phyloP scores from a whole-genome alignment of 2,113 vertebrate genomes.

The Lasiurus borealis region DNA sequence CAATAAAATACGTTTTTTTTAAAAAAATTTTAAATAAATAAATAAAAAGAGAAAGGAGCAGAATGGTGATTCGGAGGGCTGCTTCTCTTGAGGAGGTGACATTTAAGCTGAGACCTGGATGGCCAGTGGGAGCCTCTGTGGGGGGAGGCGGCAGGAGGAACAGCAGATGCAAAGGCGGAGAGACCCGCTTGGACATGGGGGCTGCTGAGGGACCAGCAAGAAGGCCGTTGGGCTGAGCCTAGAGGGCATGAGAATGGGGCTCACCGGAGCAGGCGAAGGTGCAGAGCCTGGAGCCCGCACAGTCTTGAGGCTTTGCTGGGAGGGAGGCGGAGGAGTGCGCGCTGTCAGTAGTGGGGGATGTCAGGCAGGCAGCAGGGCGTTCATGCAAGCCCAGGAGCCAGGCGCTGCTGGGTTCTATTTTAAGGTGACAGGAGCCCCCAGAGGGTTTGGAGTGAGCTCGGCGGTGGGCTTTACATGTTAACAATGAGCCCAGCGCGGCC shows the following conservation, averaged over 20 bases:
- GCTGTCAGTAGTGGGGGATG: background rate
- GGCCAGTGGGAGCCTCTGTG: background rate
- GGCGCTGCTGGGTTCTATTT: background rate
- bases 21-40: no score
- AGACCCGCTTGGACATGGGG: background rate
- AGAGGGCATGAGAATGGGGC: background rate
- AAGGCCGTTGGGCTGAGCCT: background rate
- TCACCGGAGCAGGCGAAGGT: no score
- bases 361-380: background rate
- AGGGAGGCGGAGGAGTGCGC: fast-evolving
- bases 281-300: background rate
- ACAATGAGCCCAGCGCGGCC: background rate
- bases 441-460: background rate
- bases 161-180: background rate
- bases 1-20: no score
- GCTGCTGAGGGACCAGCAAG: background rate
- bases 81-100: background rate
- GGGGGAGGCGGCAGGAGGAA: background rate
- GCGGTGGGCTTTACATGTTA: background rate
- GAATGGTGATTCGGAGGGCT: background rate
- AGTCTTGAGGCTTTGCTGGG: background rate
- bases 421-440: background rate
- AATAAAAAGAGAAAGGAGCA: no score
- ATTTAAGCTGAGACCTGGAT: background rate
- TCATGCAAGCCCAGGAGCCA: background rate